Evolutionary conservation across 1,140 invertebrate species (phyloP).

Genomic region (Apis mellifera): Amel_HAv3.1 CM009936.2:1755001-1755500

Average conservation of each 20-base stretch:
- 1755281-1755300: neutral
- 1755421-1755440: no score
- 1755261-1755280: neutral
- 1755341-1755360: neutral
- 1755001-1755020: neutral
- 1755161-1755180: constrained; percentile 53
- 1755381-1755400: neutral
- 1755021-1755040: neutral
- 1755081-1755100: constrained; percentile 17
- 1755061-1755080: constrained; percentile 6
- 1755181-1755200: constrained; percentile 45
- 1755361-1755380: neutral
- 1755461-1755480: neutral
- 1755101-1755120: constrained; percentile 57
- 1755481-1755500: neutral
- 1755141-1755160: constrained; percentile 51
- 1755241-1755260: neutral
- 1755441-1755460: neutral
- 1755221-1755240: neutral
- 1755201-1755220: constrained; percentile 27
- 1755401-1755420: neutral
- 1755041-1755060: constrained; percentile 56
- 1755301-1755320: neutral
- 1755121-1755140: constrained; percentile 49
- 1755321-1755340: neutral